Percentiles rank a stretch among this genome's conserved stretches.
Conservation (phyloP, 92 coral and sea anemone species). For the Phenganax subtilis region DNA sequence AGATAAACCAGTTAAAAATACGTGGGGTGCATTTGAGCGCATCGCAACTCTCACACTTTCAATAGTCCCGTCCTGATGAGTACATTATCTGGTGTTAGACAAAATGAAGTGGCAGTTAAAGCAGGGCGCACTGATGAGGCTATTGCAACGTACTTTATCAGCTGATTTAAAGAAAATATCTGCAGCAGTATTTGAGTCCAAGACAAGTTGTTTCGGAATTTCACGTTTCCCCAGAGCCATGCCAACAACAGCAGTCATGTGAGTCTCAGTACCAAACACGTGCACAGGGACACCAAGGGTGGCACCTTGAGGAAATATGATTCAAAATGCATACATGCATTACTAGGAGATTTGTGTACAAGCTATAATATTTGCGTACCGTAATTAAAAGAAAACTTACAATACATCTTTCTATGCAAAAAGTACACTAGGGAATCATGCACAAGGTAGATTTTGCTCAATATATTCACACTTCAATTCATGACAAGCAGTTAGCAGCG, state of each 20-base stretch:
- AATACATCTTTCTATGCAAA: too few species aligned
- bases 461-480: too few species aligned
- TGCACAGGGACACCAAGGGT: constrained; percentile 82
- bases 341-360: background rate
- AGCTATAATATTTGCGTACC: background rate
- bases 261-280: constrained; percentile 98
- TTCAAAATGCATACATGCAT: background rate
- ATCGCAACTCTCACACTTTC: too few species aligned
- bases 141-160: constrained; percentile 55
- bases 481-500: too few species aligned
- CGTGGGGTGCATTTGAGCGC: background rate
- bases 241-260: constrained; percentile 98
- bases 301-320: constrained; percentile 52
- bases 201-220: constrained; percentile 69
- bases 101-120: too few species aligned
- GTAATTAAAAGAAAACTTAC: too few species aligned
- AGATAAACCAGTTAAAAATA: background rate
- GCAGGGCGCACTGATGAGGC: background rate
- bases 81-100: too few species aligned
- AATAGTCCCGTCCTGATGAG: too few species aligned
- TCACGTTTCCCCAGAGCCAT: constrained; percentile 93
- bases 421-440: too few species aligned
- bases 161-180: constrained; percentile 91
- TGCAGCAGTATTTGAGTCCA: constrained; percentile 90
- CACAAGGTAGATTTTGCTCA: too few species aligned